Conservation (phyloP, 2,113 vertebrate genomes). For the chimpanzee (Pan troglodytes) region NHGRI_mPanTro3-v2.1_pri NC_086015.1:86700001-86700500, state of each 20-base stretch:
- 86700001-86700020: neutral
- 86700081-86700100: neutral
- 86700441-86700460: neutral
- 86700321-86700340: neutral
- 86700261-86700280: neutral
- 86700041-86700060: neutral
- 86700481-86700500: neutral
- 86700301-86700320: neutral
- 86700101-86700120: neutral
- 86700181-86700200: neutral
- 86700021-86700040: neutral
- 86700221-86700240: neutral
- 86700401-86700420: neutral
- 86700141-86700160: neutral
- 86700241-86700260: neutral
- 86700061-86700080: neutral
- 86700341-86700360: neutral
- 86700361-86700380: neutral
- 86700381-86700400: neutral
- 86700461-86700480: neutral
- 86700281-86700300: neutral
- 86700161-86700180: neutral
- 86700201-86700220: neutral
- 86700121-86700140: neutral
- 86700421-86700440: neutral